These are phyloP conservation scores for Acanthopagrus latus DNA, from an alignment of 2,797 vertebrate genomes.

Conservation along the genomic window DNA sequence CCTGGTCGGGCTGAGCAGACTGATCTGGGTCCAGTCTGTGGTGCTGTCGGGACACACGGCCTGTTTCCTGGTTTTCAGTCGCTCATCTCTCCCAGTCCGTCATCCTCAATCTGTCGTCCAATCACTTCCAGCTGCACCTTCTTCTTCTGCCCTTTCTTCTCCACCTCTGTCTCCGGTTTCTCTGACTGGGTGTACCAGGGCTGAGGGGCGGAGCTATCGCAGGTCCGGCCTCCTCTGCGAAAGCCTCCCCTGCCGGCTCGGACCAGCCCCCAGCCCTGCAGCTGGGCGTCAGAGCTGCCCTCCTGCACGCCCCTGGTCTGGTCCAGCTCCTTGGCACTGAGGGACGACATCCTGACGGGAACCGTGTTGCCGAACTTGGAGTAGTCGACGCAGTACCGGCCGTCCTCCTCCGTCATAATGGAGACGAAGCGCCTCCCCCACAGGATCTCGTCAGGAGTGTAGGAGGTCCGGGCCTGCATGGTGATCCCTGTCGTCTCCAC, in stretches of 20 bases:
- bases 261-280: slow-evolving; percentile 86
- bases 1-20: too few relatives aligned
- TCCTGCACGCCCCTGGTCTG: slow-evolving; percentile 84
- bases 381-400: slow-evolving; percentile 94
- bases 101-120: slow-evolving; percentile 75
- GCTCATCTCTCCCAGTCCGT: slow-evolving; percentile 69
- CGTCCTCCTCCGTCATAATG: slow-evolving; percentile 96
- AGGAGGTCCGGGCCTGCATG: slow-evolving; percentile 96
- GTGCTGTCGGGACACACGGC: not conserved
- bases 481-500: slow-evolving; percentile 97
- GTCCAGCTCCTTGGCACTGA: slow-evolving; percentile 94
- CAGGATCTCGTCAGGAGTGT: slow-evolving; percentile 95
- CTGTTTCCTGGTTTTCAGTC: slow-evolving; percentile 50
- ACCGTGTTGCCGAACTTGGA: slow-evolving; percentile 97
- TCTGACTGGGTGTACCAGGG: slow-evolving; percentile 81
- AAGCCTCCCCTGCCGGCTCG: slow-evolving; percentile 85
- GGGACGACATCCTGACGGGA: slow-evolving; percentile 90
- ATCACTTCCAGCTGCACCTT: slow-evolving; percentile 84
- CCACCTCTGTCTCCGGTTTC: slow-evolving; percentile 59
- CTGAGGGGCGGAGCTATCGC: slow-evolving; percentile 61
- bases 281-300: slow-evolving; percentile 61
- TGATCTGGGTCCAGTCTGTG: too few relatives aligned
- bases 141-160: slow-evolving; percentile 79
- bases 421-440: slow-evolving; percentile 98
- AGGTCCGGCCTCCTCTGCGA: slow-evolving; percentile 80